Conservation (phyloP, 2,888 invertebrate species). For the Leptothorax acervorum region DNA sequence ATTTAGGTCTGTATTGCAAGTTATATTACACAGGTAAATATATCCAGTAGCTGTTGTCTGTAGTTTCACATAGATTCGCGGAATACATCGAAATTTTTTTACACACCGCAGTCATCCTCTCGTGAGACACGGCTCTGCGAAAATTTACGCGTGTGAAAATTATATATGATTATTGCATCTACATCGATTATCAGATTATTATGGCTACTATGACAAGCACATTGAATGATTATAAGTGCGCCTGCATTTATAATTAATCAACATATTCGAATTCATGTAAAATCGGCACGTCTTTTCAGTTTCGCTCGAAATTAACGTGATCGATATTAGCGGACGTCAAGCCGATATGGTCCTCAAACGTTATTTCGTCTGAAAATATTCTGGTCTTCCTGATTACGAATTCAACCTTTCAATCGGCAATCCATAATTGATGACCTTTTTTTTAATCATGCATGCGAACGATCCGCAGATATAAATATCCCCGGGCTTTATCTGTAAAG, state of each 20-base stretch:
- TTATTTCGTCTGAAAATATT: conserved; percentile 16
- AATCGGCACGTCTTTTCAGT: neutral
- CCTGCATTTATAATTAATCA: neutral
- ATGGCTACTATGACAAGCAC: neutral
- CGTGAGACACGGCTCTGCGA: neutral
- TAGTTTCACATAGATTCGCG: neutral
- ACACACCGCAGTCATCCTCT: neutral
- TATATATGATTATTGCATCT: neutral
- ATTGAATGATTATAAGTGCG: neutral
- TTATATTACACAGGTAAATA: neutral
- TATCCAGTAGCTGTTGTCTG: neutral
- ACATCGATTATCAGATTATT: neutral
- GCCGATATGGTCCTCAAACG: neutral
- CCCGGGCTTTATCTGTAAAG: neutral
- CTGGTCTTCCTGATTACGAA: conserved; percentile 7
- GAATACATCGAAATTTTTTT: neutral
- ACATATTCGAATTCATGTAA: neutral
- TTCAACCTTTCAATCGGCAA: neutral
- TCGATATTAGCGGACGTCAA: neutral
- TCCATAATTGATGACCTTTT: neutral
- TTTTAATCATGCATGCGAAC: neutral
- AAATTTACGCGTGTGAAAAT: neutral
- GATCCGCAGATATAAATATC: conserved; percentile 12
- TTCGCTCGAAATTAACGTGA: neutral
- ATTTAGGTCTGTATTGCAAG: neutral